Evolutionary conservation across 2,113 vertebrate genomes (phyloP).

Genomic region (Cervus canadensis): DNA sequence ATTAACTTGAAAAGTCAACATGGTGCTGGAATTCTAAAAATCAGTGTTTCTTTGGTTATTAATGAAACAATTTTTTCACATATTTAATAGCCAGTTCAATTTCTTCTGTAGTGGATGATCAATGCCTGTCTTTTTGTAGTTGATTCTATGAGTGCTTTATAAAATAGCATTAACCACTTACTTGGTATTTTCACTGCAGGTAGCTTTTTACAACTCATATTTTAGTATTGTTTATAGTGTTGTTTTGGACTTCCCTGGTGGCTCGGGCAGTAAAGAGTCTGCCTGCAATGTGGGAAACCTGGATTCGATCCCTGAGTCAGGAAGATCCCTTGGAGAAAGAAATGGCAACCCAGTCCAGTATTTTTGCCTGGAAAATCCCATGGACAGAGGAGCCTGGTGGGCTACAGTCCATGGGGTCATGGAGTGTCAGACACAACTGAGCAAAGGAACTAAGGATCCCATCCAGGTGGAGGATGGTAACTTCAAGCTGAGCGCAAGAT

Average conservation of each 20-base stretch:
- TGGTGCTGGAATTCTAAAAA: neutral
- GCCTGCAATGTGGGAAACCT: no score
- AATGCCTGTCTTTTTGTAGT: neutral
- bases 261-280: neutral
- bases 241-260: neutral
- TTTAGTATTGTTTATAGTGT: neutral
- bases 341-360: neutral
- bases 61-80: neutral
- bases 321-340: neutral
- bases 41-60: neutral
- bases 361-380: no score
- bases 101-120: neutral
- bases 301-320: no score
- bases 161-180: neutral
- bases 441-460: no score
- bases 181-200: constrained; percentile 12
- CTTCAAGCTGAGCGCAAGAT: no score
- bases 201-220: neutral
- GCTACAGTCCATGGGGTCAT: no score
- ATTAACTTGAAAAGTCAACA: neutral
- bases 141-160: constrained; percentile 17
- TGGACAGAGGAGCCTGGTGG: no score
- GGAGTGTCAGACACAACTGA: no score
- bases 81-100: constrained; percentile 7
- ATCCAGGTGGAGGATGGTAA: no score